Evolutionary conservation across 2,888 invertebrate genomes (phyloP).

Genomic region (Caenorhabditis becei): DNA sequence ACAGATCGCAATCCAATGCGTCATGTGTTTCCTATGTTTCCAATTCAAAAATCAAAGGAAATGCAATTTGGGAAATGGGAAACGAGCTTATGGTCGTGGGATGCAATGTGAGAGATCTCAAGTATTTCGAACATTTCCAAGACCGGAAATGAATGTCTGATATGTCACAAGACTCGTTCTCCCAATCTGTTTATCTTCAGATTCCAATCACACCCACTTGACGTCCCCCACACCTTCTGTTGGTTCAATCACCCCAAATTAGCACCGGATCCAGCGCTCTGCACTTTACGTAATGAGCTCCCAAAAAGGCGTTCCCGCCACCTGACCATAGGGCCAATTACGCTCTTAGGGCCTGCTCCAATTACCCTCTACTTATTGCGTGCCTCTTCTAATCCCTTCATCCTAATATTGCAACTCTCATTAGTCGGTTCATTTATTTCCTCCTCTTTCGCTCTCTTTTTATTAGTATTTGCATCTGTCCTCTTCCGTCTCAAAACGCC

Average conservation of each 20-base stretch:
- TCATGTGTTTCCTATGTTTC: constrained; percentile 24
- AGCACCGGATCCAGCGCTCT: too few species aligned
- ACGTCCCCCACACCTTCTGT: not conserved
- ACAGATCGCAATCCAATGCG: not conserved
- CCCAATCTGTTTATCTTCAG: too few species aligned
- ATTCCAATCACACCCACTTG: too few species aligned
- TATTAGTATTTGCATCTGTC: constrained; percentile 60
- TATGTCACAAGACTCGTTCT: not conserved
- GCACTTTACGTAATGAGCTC: too few species aligned
- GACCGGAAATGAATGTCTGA: not conserved
- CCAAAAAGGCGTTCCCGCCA: constrained; percentile 7
- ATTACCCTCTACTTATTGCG: constrained; percentile 20
- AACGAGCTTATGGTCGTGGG: not conserved
- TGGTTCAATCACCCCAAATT: too few species aligned
- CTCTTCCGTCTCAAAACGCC: constrained; percentile 23
- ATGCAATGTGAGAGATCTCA: not conserved
- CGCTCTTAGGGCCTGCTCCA: constrained; percentile 10
- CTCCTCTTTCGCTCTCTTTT: constrained; percentile 27
- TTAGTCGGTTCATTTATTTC: constrained; percentile 56
- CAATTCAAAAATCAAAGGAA: constrained; percentile 28
- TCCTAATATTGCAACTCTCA: constrained; percentile 56
- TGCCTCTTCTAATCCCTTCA: constrained; percentile 28
- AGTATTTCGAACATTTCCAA: not conserved
- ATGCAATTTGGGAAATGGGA: not conserved
- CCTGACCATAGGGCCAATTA: not conserved